These are phyloP conservation scores for Coelopa pilipes DNA, from an alignment of 2,888 invertebrate genomes.

Conservation along the genomic window DNA sequence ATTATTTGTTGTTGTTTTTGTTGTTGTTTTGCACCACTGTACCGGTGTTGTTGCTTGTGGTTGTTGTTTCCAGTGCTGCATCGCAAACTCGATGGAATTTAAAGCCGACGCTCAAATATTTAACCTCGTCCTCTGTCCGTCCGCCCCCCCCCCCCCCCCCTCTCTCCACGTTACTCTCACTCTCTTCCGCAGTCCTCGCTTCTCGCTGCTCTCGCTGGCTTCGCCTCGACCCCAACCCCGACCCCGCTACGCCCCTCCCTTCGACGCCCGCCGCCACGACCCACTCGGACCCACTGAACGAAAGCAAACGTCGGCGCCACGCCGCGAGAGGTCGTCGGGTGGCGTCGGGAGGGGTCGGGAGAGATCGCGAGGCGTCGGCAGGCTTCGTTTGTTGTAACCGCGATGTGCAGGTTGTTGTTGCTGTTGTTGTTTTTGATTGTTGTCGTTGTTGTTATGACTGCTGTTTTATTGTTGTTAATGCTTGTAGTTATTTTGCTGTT, in stretches of 20 bases:
- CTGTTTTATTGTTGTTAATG: neutral
- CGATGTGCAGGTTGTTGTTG: neutral
- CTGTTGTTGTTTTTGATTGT: neutral
- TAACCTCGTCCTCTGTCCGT: no score
- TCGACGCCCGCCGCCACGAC: neutral
- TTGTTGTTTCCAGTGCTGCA: no score
- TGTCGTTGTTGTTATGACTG: neutral
- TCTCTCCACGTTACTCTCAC: neutral
- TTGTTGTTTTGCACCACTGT: no score
- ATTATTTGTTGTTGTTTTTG: no score
- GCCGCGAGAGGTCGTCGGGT: neutral
- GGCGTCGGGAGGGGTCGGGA: neutral
- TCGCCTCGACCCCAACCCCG: neutral
- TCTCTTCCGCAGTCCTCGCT: neutral
- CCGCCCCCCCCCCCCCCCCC: neutral
- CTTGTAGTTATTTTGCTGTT: no score
- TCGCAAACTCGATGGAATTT: no score
- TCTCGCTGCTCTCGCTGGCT: neutral
- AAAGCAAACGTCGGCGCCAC: constrained; percentile 11
- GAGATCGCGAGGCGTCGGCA: neutral
- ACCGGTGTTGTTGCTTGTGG: no score
- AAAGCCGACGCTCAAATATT: no score
- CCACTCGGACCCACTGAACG: neutral
- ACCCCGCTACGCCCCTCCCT: neutral
- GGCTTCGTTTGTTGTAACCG: constrained; percentile 13